Evolutionary conservation across 2,888 invertebrate species (phyloP).

Genomic region (Andricus curvator): DNA sequence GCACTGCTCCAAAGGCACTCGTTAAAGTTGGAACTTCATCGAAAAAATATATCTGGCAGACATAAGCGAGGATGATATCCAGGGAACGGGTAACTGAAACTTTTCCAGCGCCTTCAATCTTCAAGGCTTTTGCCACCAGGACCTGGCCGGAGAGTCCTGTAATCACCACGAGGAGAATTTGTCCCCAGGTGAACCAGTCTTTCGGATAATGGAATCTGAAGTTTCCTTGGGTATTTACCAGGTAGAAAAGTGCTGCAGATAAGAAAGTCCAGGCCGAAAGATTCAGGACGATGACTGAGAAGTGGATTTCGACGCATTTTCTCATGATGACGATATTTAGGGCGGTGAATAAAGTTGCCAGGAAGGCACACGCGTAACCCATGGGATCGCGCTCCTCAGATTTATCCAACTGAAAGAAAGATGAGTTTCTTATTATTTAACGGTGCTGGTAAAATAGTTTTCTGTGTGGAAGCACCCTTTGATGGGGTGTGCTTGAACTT

Average conservation of each 20-base stretch:
- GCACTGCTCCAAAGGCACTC: constrained; percentile 74
- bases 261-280: constrained; percentile 76
- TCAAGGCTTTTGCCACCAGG: constrained; percentile 77
- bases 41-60: constrained; percentile 77
- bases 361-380: constrained; percentile 77
- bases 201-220: constrained; percentile 58
- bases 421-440: background rate
- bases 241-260: constrained; percentile 71
- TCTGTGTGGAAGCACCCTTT: too few relatives aligned
- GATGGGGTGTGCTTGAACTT: too few relatives aligned
- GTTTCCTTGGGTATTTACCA: constrained; percentile 63
- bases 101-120: constrained; percentile 78
- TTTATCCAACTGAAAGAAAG: constrained; percentile 62
- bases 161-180: constrained; percentile 69
- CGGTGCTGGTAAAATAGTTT: too few relatives aligned
- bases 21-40: constrained; percentile 76
- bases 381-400: constrained; percentile 73
- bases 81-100: constrained; percentile 79
- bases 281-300: constrained; percentile 77
- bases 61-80: constrained; percentile 78
- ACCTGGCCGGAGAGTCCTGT: constrained; percentile 78
- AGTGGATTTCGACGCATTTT: constrained; percentile 78
- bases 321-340: constrained; percentile 79
- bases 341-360: constrained; percentile 78
- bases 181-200: constrained; percentile 70